Evolutionary conservation across 2,888 invertebrate genomes (phyloP), one percentile per base, ranked within the genome.

Genomic region (Balanococcus diminutus): DNA sequence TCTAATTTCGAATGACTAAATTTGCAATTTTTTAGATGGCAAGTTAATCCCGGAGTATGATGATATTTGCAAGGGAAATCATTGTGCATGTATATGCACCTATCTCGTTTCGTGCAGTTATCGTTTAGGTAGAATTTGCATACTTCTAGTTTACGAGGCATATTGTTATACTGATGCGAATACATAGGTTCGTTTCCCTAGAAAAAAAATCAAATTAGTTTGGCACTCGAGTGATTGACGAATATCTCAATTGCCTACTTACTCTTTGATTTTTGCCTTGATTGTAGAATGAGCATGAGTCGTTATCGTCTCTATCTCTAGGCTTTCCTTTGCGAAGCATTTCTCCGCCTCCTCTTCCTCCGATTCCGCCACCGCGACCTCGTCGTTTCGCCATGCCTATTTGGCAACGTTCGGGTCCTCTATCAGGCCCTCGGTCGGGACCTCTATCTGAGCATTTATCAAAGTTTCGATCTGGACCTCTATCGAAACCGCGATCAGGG

Each of bases 21-120:
- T 90, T 97, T 96, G 91, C 98, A 99, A 89, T 93, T 93, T 46
- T 93, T 93, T 82, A 91, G 93, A 88, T 93, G 93, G 90, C 98
- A 98, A 86, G 94, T 94, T 90, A 96, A 92, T 87, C 98, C 98
- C 1, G 85, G 85, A 84, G 97, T 96, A 90, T 99, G 98, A 91
- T 95, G 98, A 91, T 95, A 98, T 92, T 98, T 98, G 91, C 98
- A 98, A 22, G 98, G 98, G 90, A 98, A 98, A 90, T 98, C 98
- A 89, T 95, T 94, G 91, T 98, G 98, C 96, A 98, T 96, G 90
- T 97, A 99, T 25, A 96, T 92, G 91, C 98, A 99, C 90, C 96
- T 96, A 88, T 97, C 97, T 89, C 96, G 94, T 91, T 98, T 98
- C 85, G 96, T 95, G 91, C 98, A 98, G 90, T 96, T 96, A 88